These are phyloP conservation scores for Cepaea nemoralis DNA, from an alignment of 1,140 invertebrate genomes.

Conservation along the genomic window DNA sequence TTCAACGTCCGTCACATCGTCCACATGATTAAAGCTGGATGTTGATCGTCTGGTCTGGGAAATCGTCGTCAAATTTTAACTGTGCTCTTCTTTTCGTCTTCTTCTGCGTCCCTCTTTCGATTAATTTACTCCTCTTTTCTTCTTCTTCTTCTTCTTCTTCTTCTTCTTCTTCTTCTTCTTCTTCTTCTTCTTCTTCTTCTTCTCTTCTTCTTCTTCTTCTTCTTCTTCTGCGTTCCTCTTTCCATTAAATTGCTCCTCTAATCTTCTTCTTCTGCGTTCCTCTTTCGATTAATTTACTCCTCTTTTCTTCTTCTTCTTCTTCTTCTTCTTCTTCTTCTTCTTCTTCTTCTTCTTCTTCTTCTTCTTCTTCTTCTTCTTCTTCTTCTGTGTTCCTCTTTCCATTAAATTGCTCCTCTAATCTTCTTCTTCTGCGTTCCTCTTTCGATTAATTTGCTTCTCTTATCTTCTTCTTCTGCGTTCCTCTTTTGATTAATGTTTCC, in stretches of 20 bases:
- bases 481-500: too few relatives aligned
- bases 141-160: not conserved
- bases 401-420: not conserved
- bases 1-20: too few relatives aligned
- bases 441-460: not conserved
- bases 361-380: slow-evolving; percentile 1
- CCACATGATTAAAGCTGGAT: too few relatives aligned
- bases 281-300: not conserved
- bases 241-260: too few relatives aligned
- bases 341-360: not conserved
- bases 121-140: not conserved
- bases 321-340: not conserved
- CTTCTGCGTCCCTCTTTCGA: too few relatives aligned
- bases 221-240: too few relatives aligned
- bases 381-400: not conserved
- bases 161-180: too few relatives aligned
- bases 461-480: too few relatives aligned
- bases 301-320: not conserved
- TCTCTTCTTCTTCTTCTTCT: slow-evolving; percentile 2
- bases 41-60: too few relatives aligned
- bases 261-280: too few relatives aligned
- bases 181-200: not conserved
- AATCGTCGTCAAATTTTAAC: too few relatives aligned
- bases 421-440: slow-evolving; percentile 2
- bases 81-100: too few relatives aligned